Conservation (phyloP, 2,113 vertebrate species). For the Colaptes auratus region DNA sequence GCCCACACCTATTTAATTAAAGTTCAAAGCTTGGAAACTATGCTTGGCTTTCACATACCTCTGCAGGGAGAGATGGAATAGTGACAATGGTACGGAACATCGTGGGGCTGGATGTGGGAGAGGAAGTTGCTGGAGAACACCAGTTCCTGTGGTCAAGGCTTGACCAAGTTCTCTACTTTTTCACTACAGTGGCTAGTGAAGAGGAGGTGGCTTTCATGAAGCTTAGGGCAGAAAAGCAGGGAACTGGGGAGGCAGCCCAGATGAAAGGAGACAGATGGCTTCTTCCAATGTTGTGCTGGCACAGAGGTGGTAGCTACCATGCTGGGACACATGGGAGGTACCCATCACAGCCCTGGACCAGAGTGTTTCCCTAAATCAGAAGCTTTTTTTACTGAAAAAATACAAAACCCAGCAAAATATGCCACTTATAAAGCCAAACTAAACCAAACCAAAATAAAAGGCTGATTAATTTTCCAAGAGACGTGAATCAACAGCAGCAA, state of each 20-base stretch:
- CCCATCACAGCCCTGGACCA: neutral
- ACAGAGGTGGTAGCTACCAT: neutral
- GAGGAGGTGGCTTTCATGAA: neutral
- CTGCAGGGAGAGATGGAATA: neutral
- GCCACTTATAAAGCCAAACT: neutral
- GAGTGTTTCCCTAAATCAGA: neutral
- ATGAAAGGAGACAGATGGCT: neutral
- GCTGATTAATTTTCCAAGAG: neutral
- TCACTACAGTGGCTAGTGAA: neutral
- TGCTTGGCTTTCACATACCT: neutral
- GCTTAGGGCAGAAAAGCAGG: neutral
- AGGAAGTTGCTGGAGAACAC: neutral
- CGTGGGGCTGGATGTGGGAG: rapidly evolving
- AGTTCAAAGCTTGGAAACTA: slow-evolving; percentile 1
- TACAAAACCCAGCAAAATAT: neutral
- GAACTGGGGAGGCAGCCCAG: neutral
- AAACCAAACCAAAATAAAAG: neutral
- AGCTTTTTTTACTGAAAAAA: neutral
- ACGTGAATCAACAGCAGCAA: neutral
- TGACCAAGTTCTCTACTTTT: neutral
- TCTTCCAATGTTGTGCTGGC: neutral
- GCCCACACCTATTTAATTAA: slow-evolving; percentile 31
- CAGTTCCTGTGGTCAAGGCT: neutral
- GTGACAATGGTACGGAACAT: rapidly evolving
- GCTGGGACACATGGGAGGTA: neutral